These are phyloP conservation scores for Sisyra terminalis DNA, from an alignment of 2,888 invertebrate species.

Conservation along the genomic window DNA sequence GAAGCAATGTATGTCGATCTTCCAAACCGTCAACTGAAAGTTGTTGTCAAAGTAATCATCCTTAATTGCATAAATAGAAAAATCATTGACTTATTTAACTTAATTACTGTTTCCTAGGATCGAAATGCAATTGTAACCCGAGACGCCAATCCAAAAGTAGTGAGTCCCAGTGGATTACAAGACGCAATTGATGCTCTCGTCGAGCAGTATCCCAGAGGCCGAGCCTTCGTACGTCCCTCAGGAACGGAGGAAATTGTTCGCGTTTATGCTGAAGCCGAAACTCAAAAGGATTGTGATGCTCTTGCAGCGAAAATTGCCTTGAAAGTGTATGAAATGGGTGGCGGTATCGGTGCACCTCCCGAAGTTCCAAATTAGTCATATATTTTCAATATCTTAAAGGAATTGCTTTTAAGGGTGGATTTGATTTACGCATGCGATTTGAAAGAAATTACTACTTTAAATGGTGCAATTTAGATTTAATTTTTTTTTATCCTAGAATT, in stretches of 20 bases:
- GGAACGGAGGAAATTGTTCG: conserved; percentile 95
- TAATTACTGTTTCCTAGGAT: conserved; percentile 36
- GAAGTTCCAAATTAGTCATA: conserved; percentile 15
- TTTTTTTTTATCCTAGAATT: no score
- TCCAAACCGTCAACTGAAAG: conserved; percentile 77
- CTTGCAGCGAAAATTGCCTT: conserved; percentile 61
- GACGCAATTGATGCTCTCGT: conserved; percentile 57
- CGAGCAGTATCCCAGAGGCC: conserved; percentile 45
- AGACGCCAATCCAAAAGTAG: conserved; percentile 72
- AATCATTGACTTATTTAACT: conserved; percentile 2
- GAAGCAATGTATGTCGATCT: conserved; percentile 64
- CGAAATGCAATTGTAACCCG: conserved; percentile 70
- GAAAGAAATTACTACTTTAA: no score
- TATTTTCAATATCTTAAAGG: no score
- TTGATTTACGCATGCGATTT: no score
- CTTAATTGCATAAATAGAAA: background rate
- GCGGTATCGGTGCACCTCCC: conserved; percentile 57
- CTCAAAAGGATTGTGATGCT: conserved; percentile 36
- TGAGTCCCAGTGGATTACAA: conserved; percentile 73
- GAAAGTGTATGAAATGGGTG: conserved; percentile 61
- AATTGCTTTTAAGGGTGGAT: no score
- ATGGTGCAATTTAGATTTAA: no score
- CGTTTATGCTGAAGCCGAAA: conserved; percentile 88
- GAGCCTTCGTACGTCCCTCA: conserved; percentile 88
- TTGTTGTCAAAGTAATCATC: conserved; percentile 49